These are phyloP conservation scores for Rhinella marina DNA, from an alignment of 2,797 vertebrate genomes.

Conservation along the genomic window DNA sequence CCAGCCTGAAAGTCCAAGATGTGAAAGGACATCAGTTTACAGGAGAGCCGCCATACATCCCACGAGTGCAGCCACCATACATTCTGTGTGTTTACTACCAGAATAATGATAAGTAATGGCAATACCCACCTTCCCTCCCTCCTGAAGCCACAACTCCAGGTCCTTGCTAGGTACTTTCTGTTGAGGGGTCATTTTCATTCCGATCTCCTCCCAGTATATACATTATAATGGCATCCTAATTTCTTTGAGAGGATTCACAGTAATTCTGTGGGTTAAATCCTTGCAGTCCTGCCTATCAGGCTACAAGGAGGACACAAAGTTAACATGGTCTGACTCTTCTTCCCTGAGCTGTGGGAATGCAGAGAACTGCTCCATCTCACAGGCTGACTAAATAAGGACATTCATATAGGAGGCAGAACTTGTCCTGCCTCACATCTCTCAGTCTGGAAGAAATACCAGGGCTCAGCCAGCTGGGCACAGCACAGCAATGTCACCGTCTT, in stretches of 20 bases:
- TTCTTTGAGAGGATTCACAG: not conserved
- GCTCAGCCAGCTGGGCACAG: slow-evolving; percentile 36
- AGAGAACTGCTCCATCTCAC: slow-evolving; percentile 63
- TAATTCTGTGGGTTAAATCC: slow-evolving; percentile 10
- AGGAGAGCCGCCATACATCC: not conserved
- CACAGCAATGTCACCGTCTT: not conserved
- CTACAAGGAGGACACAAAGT: slow-evolving; percentile 22
- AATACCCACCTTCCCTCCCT: slow-evolving; percentile 61
- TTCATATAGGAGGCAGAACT: slow-evolving; percentile 56
- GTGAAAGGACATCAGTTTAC: not conserved
- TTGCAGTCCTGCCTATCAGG: not conserved
- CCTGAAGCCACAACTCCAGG: slow-evolving; percentile 56
- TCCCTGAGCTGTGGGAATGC: slow-evolving; percentile 47
- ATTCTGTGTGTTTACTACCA: not conserved
- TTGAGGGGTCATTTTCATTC: slow-evolving; percentile 66
- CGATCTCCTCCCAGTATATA: not conserved
- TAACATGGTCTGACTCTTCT: slow-evolving; percentile 38
- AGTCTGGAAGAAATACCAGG: slow-evolving; percentile 42
- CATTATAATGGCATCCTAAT: not conserved
- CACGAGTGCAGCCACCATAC: not conserved
- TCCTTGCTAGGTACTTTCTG: slow-evolving; percentile 61
- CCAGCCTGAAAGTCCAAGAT: not conserved
- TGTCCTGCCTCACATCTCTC: slow-evolving; percentile 25
- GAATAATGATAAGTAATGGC: not conserved
- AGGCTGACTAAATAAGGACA: slow-evolving; percentile 70